A percentile compares a stretch with the other conserved stretches of the same genome.
phyloP scores from a whole-genome alignment of 2,113 vertebrate genomes.

The Mohoua ochrocephala region DNA sequence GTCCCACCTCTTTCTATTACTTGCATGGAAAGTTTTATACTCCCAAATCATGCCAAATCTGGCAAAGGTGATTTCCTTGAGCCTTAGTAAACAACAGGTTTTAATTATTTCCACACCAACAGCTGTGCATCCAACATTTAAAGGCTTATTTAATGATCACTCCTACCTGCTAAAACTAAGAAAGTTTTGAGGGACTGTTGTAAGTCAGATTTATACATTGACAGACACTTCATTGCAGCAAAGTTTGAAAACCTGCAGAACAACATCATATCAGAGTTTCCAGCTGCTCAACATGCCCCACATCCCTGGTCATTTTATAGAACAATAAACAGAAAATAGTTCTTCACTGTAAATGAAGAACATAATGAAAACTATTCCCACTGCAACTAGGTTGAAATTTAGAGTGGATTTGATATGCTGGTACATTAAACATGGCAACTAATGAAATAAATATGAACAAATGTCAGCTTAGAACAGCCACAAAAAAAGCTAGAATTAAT shows the following conservation, averaged over 20 bases:
- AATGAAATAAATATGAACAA: constrained; percentile 24
- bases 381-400: neutral
- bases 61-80: neutral
- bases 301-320: neutral
- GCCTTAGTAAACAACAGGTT: neutral
- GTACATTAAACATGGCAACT: neutral
- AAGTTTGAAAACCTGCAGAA: neutral
- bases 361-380: neutral
- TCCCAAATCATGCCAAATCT: neutral
- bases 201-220: neutral
- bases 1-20: neutral
- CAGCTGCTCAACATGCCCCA: neutral
- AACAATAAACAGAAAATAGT: neutral
- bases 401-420: neutral
- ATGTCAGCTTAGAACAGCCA: neutral
- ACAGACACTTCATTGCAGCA: neutral
- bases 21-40: neutral
- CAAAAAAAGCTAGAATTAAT: neutral
- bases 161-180: neutral
- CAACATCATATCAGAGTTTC: neutral
- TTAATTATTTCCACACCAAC: neutral
- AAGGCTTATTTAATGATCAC: neutral
- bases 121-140: neutral
- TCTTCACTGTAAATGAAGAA: neutral
- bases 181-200: neutral